Evolutionary conservation across 2,888 invertebrate genomes (phyloP).

Genomic region (Troilus luridus): DNA sequence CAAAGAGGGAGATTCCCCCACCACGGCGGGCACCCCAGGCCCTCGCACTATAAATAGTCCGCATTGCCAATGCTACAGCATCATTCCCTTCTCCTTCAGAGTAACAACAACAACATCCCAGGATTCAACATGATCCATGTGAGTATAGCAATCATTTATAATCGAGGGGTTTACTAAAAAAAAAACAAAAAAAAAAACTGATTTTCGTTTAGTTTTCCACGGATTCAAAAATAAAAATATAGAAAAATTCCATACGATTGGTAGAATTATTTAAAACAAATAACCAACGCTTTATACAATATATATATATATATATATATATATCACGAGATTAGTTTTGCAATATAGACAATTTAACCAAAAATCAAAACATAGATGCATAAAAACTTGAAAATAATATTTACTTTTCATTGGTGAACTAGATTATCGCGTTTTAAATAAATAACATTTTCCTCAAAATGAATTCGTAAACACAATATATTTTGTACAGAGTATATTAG

Average conservation of each 20-base stretch:
- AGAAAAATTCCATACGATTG: neutral
- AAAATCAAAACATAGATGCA: too few species aligned
- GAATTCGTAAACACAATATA: too few species aligned
- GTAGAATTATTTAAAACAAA: neutral
- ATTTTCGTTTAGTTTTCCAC: neutral
- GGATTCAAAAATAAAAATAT: neutral
- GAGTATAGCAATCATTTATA: neutral
- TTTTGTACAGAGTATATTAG: too few species aligned
- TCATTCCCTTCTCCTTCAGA: constrained; percentile 30
- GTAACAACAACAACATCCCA: neutral
- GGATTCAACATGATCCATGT: constrained; percentile 31
- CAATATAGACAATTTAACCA: too few species aligned
- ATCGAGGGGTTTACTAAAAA: neutral
- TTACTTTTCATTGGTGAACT: too few species aligned
- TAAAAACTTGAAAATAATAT: too few species aligned
- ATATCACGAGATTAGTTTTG: too few species aligned
- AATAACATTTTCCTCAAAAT: too few species aligned
- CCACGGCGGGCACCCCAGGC: neutral
- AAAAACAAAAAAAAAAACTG: neutral
- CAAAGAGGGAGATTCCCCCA: constrained; percentile 3
- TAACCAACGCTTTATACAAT: too few species aligned
- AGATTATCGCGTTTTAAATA: too few species aligned
- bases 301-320: too few species aligned
- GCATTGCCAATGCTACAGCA: neutral
- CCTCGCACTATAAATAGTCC: constrained; percentile 23